A percentile compares a stretch with the other conserved stretches of the same genome.
Evolutionary conservation across 1,140 invertebrate genomes (phyloP).

Genomic region (Cyclina sinensis): DNA sequence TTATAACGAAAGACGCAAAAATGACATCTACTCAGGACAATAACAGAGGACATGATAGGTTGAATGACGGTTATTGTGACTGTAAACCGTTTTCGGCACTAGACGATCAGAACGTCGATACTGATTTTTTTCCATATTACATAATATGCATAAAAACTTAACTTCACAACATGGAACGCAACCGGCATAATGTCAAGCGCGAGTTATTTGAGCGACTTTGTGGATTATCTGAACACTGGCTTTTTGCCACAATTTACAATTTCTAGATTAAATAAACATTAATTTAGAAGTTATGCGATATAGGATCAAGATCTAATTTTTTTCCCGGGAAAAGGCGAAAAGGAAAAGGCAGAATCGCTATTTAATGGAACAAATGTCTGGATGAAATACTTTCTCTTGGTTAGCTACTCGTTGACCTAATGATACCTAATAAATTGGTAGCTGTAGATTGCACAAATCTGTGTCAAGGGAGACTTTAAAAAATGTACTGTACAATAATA

Average conservation of each 20-base stretch:
- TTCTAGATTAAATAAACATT: background rate
- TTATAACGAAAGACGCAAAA: too few relatives aligned
- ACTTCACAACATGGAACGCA: background rate
- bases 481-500: too few relatives aligned
- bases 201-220: background rate
- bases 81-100: too few relatives aligned
- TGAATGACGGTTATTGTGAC: too few relatives aligned
- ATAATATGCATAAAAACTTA: too few relatives aligned
- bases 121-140: too few relatives aligned
- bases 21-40: too few relatives aligned
- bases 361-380: too few relatives aligned
- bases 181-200: background rate
- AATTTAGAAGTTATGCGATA: too few relatives aligned
- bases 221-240: background rate
- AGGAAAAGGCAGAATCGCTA: background rate
- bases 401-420: background rate
- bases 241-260: background rate
- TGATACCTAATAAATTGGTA: background rate
- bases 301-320: background rate
- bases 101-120: too few relatives aligned
- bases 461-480: background rate
- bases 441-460: background rate
- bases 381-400: background rate
- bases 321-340: background rate
- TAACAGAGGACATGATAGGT: too few relatives aligned